A percentile compares a stretch with the other conserved stretches of the same genome.
Conservation (phyloP, 2,113 vertebrate genomes). For the Crotalus helleri region DNA sequence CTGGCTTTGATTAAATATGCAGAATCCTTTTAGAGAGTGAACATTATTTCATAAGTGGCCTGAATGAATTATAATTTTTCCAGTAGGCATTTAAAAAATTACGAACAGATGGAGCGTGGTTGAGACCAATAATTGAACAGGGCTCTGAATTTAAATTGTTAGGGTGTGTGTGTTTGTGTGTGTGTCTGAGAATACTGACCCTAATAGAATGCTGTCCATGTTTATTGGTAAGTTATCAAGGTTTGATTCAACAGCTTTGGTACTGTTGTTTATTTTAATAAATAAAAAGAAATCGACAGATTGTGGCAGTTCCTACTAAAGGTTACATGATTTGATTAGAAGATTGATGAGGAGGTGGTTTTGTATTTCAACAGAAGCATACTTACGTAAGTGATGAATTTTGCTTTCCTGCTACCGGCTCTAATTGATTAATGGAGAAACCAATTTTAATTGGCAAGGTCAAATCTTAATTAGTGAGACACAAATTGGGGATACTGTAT, state of each 20-base stretch:
- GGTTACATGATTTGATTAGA: not conserved
- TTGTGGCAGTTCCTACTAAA: not conserved
- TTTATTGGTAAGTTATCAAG: not conserved
- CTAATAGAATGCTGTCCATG: not conserved
- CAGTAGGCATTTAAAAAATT: not conserved
- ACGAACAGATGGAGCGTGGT: constrained; percentile 8
- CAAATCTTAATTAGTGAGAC: not conserved
- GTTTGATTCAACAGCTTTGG: not conserved
- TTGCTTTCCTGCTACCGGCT: not conserved
- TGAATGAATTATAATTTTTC: constrained; percentile 8
- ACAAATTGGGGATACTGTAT: not conserved
- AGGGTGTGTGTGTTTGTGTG: not conserved
- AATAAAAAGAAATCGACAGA: not conserved
- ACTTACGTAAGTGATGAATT: not conserved
- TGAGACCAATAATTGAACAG: not conserved
- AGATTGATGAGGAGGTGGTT: not conserved
- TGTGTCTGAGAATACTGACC: not conserved
- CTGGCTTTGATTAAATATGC: constrained; percentile 26
- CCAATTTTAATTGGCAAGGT: not conserved
- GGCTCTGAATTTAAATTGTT: not conserved
- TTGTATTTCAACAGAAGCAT: not conserved
- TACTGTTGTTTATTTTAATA: not conserved
- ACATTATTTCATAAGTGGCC: constrained; percentile 16
- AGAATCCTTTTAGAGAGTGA: constrained; percentile 16
- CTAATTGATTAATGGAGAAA: not conserved